Conservation (phyloP, 2,113 vertebrate species). For the Neomonachus schauinslandi region DNA sequence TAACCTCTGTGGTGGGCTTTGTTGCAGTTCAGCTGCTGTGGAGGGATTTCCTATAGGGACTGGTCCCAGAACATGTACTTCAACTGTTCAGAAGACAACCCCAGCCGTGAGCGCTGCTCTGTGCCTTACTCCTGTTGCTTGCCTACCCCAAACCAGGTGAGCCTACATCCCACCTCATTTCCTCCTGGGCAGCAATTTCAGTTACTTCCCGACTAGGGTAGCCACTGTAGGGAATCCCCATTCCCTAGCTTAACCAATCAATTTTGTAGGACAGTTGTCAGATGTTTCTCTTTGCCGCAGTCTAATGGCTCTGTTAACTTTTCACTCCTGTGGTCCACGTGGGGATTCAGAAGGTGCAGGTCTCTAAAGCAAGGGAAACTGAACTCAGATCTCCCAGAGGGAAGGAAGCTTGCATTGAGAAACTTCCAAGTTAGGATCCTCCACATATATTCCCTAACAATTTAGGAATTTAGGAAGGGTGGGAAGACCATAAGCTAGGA, state of each 20-base stretch:
- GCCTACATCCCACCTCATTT: background rate
- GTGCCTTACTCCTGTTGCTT: slow-evolving; percentile 96
- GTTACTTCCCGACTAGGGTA: background rate
- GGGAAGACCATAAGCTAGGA: background rate
- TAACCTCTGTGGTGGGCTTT: slow-evolving; percentile 13
- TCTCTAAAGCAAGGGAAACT: background rate
- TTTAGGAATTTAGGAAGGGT: slow-evolving; percentile 11
- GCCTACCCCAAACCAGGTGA: slow-evolving; percentile 85
- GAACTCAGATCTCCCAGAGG: background rate
- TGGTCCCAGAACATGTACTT: slow-evolving; percentile 96
- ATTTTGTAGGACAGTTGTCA: background rate
- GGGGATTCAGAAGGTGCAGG: background rate
- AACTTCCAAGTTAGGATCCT: background rate
- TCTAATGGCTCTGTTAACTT: background rate
- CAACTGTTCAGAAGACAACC: slow-evolving; percentile 90
- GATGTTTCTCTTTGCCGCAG: background rate
- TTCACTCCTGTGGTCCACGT: background rate
- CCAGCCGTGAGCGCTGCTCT: slow-evolving; percentile 92
- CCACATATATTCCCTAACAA: background rate
- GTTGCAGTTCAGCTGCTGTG: slow-evolving; percentile 93
- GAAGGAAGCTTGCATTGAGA: background rate
- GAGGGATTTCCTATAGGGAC: slow-evolving; percentile 90
- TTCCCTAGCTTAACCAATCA: background rate
- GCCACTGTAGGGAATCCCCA: background rate
- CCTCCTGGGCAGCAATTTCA: background rate